Evolutionary conservation across 2,888 invertebrate genomes (phyloP).

Genomic region (Pyrocoelia pectoralis): DNA sequence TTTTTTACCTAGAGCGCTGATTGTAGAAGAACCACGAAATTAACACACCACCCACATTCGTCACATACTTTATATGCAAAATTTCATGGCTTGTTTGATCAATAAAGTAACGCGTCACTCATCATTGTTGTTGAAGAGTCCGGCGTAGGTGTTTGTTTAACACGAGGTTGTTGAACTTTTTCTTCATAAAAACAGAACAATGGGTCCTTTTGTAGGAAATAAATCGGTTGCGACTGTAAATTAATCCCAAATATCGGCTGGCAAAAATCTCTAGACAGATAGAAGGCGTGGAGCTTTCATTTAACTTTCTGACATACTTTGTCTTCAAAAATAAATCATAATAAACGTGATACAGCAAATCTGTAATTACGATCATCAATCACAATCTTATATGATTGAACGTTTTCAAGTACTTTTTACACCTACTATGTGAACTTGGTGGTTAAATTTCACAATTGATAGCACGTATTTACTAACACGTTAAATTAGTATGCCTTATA

Average conservation of each 20-base stretch:
- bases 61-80: not conserved
- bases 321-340: not conserved
- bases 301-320: not conserved
- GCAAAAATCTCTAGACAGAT: too few species aligned
- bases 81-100: not conserved
- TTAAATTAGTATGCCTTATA: not conserved
- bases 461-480: not conserved
- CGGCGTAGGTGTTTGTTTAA: not conserved
- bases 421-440: not conserved
- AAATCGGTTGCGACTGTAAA: too few species aligned
- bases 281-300: too few species aligned
- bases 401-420: not conserved
- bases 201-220: too few species aligned
- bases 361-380: not conserved
- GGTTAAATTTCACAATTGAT: not conserved
- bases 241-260: too few species aligned
- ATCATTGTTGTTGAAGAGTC: not conserved
- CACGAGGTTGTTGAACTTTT: not conserved
- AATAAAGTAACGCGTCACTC: not conserved
- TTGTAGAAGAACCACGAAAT: not conserved
- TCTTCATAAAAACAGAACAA: not conserved
- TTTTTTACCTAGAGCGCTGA: not conserved
- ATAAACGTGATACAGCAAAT: slow-evolving; percentile 1
- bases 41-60: not conserved
- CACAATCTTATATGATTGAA: not conserved